Percentiles rank a stretch among this genome's conserved stretches.
Conservation (phyloP, 2,888 invertebrate species). For the Vesta saturnalis region DNA sequence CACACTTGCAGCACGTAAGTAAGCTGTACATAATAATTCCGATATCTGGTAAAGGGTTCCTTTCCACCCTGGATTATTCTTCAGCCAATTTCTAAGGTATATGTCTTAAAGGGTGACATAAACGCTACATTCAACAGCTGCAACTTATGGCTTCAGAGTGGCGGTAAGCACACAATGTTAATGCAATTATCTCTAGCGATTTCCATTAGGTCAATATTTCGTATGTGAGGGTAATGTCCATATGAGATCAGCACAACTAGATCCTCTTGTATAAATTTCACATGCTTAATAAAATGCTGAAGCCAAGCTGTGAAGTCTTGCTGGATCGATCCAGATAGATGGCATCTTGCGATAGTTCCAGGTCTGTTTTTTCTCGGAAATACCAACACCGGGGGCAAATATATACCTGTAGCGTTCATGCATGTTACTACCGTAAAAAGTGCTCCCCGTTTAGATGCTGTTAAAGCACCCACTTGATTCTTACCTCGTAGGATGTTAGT, state of each 20-base stretch:
- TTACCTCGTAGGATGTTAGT: too few species aligned
- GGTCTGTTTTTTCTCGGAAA: conserved; percentile 49
- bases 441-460: background rate
- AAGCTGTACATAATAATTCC: conserved; percentile 21
- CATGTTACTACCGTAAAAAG: conserved; percentile 46
- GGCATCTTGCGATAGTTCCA: conserved; percentile 47
- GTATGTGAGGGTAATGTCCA: conserved; percentile 31
- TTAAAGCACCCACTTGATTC: background rate
- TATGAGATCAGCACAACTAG: conserved; percentile 21
- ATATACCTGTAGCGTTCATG: conserved; percentile 45
- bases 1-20: too few species aligned
- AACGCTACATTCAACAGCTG: conserved; percentile 47
- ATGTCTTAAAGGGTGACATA: conserved; percentile 45
- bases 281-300: conserved; percentile 47
- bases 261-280: conserved; percentile 38
- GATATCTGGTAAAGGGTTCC: conserved; percentile 44
- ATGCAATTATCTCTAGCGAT: conserved; percentile 36
- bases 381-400: conserved; percentile 48
- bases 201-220: conserved; percentile 31
- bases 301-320: conserved; percentile 49
- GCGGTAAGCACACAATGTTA: conserved; percentile 51
- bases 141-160: conserved; percentile 48
- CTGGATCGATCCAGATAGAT: conserved; percentile 51
- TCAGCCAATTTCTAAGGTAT: conserved; percentile 42
- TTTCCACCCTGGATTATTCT: conserved; percentile 43